Evolutionary conservation across 2,113 vertebrate genomes (phyloP).

Genomic region (Labrus mixtus): DNA sequence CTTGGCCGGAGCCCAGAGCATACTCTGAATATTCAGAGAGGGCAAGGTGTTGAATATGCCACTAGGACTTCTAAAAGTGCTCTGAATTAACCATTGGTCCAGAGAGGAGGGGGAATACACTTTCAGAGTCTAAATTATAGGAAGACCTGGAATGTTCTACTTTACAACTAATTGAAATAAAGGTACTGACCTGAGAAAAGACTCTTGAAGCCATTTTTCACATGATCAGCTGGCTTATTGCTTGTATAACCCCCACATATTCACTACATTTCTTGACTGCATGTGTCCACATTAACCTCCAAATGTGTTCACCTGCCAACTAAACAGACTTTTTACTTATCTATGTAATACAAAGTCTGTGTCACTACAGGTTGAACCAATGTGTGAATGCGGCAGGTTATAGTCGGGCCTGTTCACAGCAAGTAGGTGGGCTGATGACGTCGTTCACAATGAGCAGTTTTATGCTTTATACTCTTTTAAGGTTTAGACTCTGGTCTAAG

Average conservation of each 20-base stretch:
- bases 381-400: too few relatives aligned
- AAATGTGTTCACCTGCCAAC: too few relatives aligned
- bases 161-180: conserved; percentile 8
- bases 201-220: conserved; percentile 6
- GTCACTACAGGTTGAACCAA: too few relatives aligned
- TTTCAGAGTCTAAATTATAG: conserved; percentile 3
- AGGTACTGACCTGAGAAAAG: conserved; percentile 11
- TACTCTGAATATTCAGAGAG: conserved; percentile 55
- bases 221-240: conserved; percentile 19
- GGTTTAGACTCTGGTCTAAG: too few relatives aligned
- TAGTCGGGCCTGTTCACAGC: too few relatives aligned
- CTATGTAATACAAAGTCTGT: too few relatives aligned
- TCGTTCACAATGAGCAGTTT: too few relatives aligned
- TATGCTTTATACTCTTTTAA: too few relatives aligned
- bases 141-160: conserved; percentile 1
- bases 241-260: not conserved
- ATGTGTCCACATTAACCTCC: too few relatives aligned
- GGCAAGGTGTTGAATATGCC: conserved; percentile 44
- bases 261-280: too few relatives aligned
- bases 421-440: too few relatives aligned
- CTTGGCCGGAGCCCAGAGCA: conserved; percentile 57
- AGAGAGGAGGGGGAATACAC: conserved; percentile 13
- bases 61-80: conserved; percentile 37
- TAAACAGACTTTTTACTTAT: too few relatives aligned
- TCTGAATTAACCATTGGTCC: conserved; percentile 40